A percentile compares a stretch with the other conserved stretches of the same genome.
Evolutionary conservation across 1,140 invertebrate species (phyloP).

Genomic region (Oryctes rhinoceros): DNA sequence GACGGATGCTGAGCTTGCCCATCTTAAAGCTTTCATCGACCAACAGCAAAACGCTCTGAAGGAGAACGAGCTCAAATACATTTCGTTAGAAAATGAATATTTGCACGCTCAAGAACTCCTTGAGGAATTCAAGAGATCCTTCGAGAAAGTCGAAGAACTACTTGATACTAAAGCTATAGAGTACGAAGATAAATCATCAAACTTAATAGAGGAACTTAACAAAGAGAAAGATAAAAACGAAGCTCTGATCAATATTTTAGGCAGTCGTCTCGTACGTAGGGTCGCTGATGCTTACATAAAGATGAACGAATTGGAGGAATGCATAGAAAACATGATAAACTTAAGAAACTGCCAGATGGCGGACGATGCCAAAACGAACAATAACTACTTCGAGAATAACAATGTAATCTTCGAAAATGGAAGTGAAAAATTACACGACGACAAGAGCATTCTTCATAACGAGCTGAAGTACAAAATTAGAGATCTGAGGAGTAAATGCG

Average conservation of each 20-base stretch:
- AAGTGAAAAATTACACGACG: background rate
- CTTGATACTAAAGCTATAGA: background rate
- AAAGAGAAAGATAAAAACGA: background rate
- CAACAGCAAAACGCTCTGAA: conserved; percentile 1
- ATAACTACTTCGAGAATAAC: conserved; percentile 11
- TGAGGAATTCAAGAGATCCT: background rate
- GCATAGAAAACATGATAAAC: conserved; percentile 21
- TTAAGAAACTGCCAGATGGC: background rate
- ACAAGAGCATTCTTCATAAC: background rate
- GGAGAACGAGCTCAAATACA: conserved; percentile 30
- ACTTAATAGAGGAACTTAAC: background rate
- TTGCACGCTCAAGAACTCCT: conserved; percentile 24
- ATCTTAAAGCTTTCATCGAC: background rate
- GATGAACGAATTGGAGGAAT: conserved; percentile 9
- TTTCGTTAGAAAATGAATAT: conserved; percentile 32
- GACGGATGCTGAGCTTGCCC: background rate
- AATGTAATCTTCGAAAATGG: background rate
- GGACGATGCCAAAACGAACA: background rate
- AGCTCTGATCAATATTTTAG: background rate
- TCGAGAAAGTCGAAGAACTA: conserved; percentile 31
- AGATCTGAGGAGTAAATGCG: conserved; percentile 18
- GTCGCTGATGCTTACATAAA: conserved; percentile 15
- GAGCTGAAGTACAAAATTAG: conserved; percentile 24
- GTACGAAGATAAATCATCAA: background rate
- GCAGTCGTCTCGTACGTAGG: background rate